Evolutionary conservation across 92 coral and sea anemone genomes (phyloP), one percentile per base, ranked within the genome.

Genomic region (Montipora capitata): DNA sequence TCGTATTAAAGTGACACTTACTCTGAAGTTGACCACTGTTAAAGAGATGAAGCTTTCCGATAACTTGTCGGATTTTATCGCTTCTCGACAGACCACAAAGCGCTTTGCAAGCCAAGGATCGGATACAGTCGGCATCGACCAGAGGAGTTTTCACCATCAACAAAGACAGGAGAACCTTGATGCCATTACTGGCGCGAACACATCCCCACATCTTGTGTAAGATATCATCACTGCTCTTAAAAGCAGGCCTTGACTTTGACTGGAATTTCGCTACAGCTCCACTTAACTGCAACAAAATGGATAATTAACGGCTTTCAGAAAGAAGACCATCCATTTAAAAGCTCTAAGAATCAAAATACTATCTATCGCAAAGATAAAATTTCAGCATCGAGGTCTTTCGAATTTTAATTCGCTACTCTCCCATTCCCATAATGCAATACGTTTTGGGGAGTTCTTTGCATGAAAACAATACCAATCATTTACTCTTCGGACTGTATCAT

Each of bases 1-100:
- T 45, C n/a, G 18, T 51, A 6, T n/a, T 10, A 5, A 5, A 48
- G 35, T 27, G 57, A 8, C 16, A 91, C 96, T 92, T 85, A 97
- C 99, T 91, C 76, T 97, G 98, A 64, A 97, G 85, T 84, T 97
- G 99, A 11, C 99, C 99, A 57, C 99, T 97, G 75, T 94, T 93
- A 73, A 97, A 92, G 69, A 97, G 72, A 77, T 96, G 96, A 4
- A 97, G 94, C 78, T 97, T 97, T 68, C 99, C 96, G 64, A 97
- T 96, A 35, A 97, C 98, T 77, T 97, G 98, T 76, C 96, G 80
- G 7, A 97, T 97, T 85, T 93, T 94, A 61, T 97, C 99, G 72
- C 99, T 97, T 68, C 93, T 88, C 15, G 99, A 94, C 83, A 97
- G 84, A 38, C 98, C 99, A 72, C 95, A 96, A 59, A 97, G 77